Conservation (phyloP, 1,140 invertebrate genomes). For the Elysia chlorotica region DNA sequence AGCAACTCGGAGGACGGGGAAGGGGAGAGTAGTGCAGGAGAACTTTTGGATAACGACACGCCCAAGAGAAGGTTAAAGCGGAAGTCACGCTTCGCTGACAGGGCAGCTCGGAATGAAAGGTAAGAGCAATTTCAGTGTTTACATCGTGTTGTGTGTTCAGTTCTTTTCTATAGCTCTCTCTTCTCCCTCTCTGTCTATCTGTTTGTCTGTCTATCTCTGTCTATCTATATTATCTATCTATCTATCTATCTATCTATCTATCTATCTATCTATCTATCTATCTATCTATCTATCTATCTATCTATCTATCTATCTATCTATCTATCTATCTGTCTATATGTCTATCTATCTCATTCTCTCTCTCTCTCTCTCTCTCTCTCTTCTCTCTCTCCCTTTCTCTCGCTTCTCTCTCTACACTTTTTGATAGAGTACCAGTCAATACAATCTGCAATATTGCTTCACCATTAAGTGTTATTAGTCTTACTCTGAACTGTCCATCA, state of each 20-base stretch:
- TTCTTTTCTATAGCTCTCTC: neutral
- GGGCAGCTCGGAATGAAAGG: conserved; percentile 5
- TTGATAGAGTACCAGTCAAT: too few species aligned
- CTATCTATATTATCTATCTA: neutral
- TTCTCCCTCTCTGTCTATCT: neutral
- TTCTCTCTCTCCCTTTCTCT: neutral
- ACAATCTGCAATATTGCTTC: too few species aligned
- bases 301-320: conserved; percentile 9
- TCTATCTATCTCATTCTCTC: neutral
- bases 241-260: conserved; percentile 9
- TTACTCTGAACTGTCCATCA: too few species aligned
- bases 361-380: neutral
- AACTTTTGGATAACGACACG: conserved; percentile 31
- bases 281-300: neutral
- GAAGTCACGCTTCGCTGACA: conserved; percentile 24
- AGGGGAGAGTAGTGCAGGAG: conserved; percentile 37
- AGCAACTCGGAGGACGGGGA: too few species aligned
- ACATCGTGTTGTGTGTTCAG: neutral
- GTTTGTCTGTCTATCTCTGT: neutral
- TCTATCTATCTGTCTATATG: neutral
- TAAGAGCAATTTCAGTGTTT: neutral
- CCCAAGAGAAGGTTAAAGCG: conserved; percentile 16
- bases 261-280: neutral
- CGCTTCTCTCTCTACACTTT: neutral
- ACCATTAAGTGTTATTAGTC: too few species aligned